phyloP scores from a whole-genome alignment of 2,888 invertebrate genomes.

The Anarsia innoxiella region DNA sequence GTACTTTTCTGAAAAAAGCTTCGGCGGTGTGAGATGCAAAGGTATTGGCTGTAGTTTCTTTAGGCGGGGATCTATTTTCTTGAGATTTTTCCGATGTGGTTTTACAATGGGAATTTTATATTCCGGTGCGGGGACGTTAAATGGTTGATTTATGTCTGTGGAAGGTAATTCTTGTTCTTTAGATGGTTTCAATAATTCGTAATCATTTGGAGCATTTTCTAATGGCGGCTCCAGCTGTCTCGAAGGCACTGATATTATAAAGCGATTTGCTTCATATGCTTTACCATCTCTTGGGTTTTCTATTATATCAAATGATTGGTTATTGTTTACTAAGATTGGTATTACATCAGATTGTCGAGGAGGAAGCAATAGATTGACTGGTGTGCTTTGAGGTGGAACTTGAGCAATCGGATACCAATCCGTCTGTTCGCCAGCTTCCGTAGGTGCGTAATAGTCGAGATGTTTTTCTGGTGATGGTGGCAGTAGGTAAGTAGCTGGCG shows the following conservation, averaged over 20 bases:
- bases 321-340: constrained; percentile 27
- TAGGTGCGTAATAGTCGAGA: constrained; percentile 37
- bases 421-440: constrained; percentile 42
- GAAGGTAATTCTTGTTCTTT: constrained; percentile 58
- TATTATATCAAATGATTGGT: constrained; percentile 20
- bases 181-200: constrained; percentile 48
- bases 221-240: constrained; percentile 49
- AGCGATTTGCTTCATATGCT: constrained; percentile 15
- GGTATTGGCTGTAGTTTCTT: constrained; percentile 47
- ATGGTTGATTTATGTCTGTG: constrained; percentile 43
- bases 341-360: constrained; percentile 21
- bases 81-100: constrained; percentile 1
- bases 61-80: constrained; percentile 21
- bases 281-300: constrained; percentile 30
- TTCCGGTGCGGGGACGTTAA: constrained; percentile 18
- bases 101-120: constrained; percentile 1
- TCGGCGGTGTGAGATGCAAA: constrained; percentile 45
- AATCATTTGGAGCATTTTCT: constrained; percentile 48
- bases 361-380: constrained; percentile 19
- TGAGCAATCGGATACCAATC: constrained; percentile 60
- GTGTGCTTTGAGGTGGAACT: constrained; percentile 24
- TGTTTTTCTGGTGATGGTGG: constrained; percentile 46
- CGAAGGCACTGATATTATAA: constrained; percentile 38
- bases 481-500: constrained; percentile 52
- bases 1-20: constrained; percentile 35